These are phyloP conservation scores for Cloeon dipterum DNA, from an alignment of 2,888 invertebrate genomes.

Conservation along the genomic window DNA sequence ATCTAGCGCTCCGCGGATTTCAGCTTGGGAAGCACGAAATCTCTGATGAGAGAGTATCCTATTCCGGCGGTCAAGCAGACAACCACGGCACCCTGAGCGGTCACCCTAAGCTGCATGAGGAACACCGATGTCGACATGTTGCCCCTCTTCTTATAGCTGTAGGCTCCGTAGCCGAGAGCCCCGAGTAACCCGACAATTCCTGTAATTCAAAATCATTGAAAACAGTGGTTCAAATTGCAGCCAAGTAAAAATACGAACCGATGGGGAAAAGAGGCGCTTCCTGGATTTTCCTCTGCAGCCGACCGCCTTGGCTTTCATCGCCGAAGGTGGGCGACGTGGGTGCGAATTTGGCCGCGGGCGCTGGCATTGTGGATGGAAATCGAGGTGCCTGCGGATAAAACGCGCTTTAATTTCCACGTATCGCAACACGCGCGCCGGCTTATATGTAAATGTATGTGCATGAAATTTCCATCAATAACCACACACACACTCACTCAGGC, in stretches of 20 bases:
- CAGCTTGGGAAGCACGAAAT: slow-evolving; percentile 20
- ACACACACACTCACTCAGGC: no score
- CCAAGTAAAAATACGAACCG: no score
- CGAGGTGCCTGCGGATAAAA: no score
- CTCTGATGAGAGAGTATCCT: slow-evolving; percentile 36
- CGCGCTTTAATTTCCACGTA: no score
- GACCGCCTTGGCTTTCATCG: slow-evolving; percentile 28
- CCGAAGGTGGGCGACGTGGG: neutral
- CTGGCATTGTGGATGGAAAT: no score
- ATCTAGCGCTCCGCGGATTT: no score
- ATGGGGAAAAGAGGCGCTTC: slow-evolving; percentile 50
- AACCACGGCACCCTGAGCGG: slow-evolving; percentile 62
- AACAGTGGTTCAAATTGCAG: no score
- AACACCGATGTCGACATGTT: slow-evolving; percentile 60
- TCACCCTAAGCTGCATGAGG: slow-evolving; percentile 60
- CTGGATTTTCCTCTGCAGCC: slow-evolving; percentile 38
- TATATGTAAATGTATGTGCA: no score
- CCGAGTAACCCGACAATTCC: slow-evolving; percentile 41
- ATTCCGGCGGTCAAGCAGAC: slow-evolving; percentile 51
- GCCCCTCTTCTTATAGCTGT: slow-evolving; percentile 47
- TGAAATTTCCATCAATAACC: no score
- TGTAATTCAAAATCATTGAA: no score
- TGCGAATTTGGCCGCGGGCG: no score
- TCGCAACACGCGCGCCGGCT: no score
- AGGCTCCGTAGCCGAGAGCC: slow-evolving; percentile 44